phyloP scores from a whole-genome alignment of 2,888 invertebrate genomes.

The Melinopterus prodromus region DNA sequence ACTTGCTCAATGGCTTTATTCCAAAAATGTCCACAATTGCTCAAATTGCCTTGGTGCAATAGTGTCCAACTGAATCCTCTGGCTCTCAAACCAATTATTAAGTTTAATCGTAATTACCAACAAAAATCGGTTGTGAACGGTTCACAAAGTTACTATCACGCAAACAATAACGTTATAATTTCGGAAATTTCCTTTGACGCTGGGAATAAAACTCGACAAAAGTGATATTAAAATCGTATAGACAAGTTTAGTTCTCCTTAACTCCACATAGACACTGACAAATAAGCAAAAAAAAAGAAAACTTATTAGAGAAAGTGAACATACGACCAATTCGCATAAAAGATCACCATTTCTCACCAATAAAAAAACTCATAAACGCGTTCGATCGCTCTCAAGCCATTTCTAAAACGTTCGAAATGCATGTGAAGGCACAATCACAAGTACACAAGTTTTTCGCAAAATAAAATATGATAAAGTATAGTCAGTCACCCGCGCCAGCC shows the following conservation, averaged over 20 bases:
- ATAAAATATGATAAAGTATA: neutral
- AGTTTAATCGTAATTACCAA: neutral
- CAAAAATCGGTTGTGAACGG: neutral
- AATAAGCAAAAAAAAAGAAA: neutral
- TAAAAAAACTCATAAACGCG: neutral
- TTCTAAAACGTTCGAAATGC: neutral
- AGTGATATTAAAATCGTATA: slow-evolving; percentile 4
- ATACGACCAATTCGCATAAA: slow-evolving; percentile 4
- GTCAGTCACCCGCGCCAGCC: neutral
- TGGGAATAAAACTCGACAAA: neutral
- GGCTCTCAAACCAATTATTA: neutral
- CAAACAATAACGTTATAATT: neutral
- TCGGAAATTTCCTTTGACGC: neutral
- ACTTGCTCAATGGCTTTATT: neutral
- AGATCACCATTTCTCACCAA: neutral
- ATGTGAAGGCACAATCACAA: neutral
- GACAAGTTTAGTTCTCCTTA: neutral
- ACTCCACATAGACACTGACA: neutral
- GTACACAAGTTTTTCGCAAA: neutral
- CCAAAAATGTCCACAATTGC: neutral
- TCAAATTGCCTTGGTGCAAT: neutral
- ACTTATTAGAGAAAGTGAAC: neutral
- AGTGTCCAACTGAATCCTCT: neutral
- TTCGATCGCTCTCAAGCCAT: neutral
- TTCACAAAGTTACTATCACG: neutral